Evolutionary conservation across 2,888 invertebrate genomes (phyloP), one percentile per base, ranked within the genome.

Genomic region (Pachydiplax longipennis): DNA sequence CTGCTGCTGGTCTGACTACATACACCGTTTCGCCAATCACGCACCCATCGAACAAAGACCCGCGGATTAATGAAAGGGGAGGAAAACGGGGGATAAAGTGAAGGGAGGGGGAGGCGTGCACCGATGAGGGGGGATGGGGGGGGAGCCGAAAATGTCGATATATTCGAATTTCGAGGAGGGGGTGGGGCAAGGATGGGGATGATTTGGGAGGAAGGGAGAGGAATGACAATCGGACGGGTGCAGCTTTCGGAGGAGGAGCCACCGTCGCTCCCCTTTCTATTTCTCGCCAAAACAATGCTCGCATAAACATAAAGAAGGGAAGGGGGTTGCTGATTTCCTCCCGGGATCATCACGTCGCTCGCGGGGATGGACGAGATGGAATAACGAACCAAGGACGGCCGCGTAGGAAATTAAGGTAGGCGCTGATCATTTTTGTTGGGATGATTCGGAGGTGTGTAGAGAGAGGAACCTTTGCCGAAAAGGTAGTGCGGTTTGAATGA

Each of bases 281-380:
- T 37, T 61, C n/a, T 37, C 82, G 82, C 65, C 22, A 61, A 58
- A 65, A 83, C 82, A 61, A 90, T 82, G 80, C 65, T 90, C 73
- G 90, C 22, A 80, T 80, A 80, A 48, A 22, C 83, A 61, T 35
- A 87, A 40, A 53, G 81, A 83, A 65, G 90, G 80, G 48, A 18
- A 44, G 82, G 25, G 94, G 94, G 53, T 53, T 53, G 91, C 91
- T 53, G 92, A 92, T 80, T 92, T 92, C 4, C 92, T 92, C 81
- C 91, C 91, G 61, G 91, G 91, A 31, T 92, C 92, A 91, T 73
- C 73, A 31, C 25, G 31, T 25, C 73, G 65, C 25, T 25, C 65
- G 65, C 65, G 65, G 65, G n/a, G 65, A n/a, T 15, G 73, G 25
- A 73, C 25, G 73, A 73, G 73, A 25, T 31, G 73, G 31, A 73